Conservation (phyloP, 1,140 invertebrate species). For the Ptiloglossa arizonensis region DNA sequence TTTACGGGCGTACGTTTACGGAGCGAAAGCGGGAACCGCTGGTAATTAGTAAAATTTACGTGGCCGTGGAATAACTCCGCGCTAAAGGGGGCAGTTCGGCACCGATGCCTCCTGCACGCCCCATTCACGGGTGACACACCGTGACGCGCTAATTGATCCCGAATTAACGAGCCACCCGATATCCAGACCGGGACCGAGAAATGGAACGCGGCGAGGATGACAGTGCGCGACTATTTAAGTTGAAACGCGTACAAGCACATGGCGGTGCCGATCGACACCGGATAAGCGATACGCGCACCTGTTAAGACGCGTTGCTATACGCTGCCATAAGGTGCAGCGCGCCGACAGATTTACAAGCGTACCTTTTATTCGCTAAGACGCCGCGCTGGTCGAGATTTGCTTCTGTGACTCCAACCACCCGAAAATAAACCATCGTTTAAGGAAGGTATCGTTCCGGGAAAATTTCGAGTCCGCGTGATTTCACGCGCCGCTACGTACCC, state of each 20-base stretch:
- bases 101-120: slow-evolving; percentile 39
- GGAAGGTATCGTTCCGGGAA: too few relatives aligned
- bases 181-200: slow-evolving; percentile 57
- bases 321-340: not conserved
- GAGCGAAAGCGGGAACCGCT: slow-evolving; percentile 14
- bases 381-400: not conserved
- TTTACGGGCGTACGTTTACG: slow-evolving; percentile 2
- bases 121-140: slow-evolving; percentile 63
- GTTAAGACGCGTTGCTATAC: slow-evolving; percentile 44
- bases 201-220: slow-evolving; percentile 57
- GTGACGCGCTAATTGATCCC: slow-evolving; percentile 70
- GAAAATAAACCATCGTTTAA: too few relatives aligned
- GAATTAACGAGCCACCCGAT: slow-evolving; percentile 71
- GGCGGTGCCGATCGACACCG: slow-evolving; percentile 42
- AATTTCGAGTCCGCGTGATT: too few relatives aligned
- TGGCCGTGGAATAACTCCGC: slow-evolving; percentile 24
- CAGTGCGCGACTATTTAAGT: slow-evolving; percentile 48
- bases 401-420: not conserved
- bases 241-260: slow-evolving; percentile 39
- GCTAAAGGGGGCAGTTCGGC: too few relatives aligned
- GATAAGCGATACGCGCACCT: slow-evolving; percentile 64
- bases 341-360: slow-evolving; percentile 57
- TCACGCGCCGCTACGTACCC: too few relatives aligned
- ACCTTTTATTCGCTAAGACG: slow-evolving; percentile 10
- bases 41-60: slow-evolving; percentile 43